phyloP scores from a whole-genome alignment of 2,888 invertebrate species.

The Thereva unica region DNA sequence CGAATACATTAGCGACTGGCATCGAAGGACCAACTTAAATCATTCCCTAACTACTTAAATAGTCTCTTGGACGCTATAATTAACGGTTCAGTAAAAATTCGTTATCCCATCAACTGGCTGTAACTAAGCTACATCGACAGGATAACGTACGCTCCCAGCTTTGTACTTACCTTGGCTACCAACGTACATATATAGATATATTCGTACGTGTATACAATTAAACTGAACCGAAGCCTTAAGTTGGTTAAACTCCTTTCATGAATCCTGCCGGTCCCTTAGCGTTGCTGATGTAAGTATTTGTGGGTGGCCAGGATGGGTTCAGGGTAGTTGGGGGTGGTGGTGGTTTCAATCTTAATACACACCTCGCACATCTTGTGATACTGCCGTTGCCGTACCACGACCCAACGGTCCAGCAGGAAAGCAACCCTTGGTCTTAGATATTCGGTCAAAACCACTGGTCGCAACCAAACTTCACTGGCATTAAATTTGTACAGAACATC shows the following conservation, averaged over 20 bases:
- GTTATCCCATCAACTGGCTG: conserved; percentile 28
- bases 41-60: no score
- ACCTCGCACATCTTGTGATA: conserved; percentile 35
- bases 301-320: conserved; percentile 5
- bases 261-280: conserved; percentile 37
- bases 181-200: conserved; percentile 7
- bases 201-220: conserved; percentile 37
- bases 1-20: no score
- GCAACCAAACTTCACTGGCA: conserved; percentile 42
- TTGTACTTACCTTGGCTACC: conserved; percentile 3
- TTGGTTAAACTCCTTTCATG: conserved; percentile 41
- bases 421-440: conserved; percentile 36
- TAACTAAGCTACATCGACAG: conserved; percentile 29
- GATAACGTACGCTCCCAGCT: not conserved
- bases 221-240: conserved; percentile 39
- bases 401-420: conserved; percentile 23
- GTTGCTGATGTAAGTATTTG: conserved; percentile 22
- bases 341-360: conserved; percentile 38
- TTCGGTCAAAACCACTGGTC: conserved; percentile 42
- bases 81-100: conserved; percentile 37
- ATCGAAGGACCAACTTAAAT: no score
- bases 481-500: conserved; percentile 40
- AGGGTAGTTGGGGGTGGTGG: not conserved
- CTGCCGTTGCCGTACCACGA: conserved; percentile 18
- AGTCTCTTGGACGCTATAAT: conserved; percentile 2